phyloP scores from a whole-genome alignment of 2,888 invertebrate genomes.

The Ecliptopera silaceata region DNA sequence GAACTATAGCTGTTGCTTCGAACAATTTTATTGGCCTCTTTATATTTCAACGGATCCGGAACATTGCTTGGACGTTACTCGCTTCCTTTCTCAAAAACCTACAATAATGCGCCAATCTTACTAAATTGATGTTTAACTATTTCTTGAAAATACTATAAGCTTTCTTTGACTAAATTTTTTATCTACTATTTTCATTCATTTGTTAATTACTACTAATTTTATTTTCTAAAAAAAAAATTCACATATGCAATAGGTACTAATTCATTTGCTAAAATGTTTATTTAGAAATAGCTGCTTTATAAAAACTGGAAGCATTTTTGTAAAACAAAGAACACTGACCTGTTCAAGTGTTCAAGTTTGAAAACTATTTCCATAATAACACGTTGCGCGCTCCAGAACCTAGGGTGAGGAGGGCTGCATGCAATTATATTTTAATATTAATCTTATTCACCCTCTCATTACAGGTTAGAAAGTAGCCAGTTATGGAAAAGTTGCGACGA shows the following conservation, averaged over 20 bases:
- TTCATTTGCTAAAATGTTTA: slow-evolving; percentile 31
- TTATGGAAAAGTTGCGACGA: slow-evolving; percentile 37
- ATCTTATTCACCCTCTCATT: slow-evolving; percentile 51
- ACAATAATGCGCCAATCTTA: slow-evolving; percentile 28
- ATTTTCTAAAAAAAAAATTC: slow-evolving; percentile 24
- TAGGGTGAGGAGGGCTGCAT: slow-evolving; percentile 49
- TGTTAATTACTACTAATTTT: no score
- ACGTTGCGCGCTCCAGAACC: slow-evolving; percentile 47
- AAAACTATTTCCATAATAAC: slow-evolving; percentile 73
- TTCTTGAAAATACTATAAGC: no score
- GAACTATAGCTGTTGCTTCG: slow-evolving; percentile 64
- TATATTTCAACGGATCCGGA: slow-evolving; percentile 35
- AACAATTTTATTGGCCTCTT: slow-evolving; percentile 66
- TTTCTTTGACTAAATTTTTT: no score
- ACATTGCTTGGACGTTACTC: slow-evolving; percentile 26
- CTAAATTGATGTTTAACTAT: not conserved
- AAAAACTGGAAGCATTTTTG: slow-evolving; percentile 54
- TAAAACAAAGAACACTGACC: slow-evolving; percentile 66
- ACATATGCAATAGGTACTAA: slow-evolving; percentile 24
- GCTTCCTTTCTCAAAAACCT: slow-evolving; percentile 36
- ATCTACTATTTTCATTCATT: no score
- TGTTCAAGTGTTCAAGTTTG: slow-evolving; percentile 48
- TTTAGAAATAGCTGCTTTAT: slow-evolving; percentile 44
- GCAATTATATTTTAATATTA: slow-evolving; percentile 71
- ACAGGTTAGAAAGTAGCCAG: slow-evolving; percentile 44